Evolutionary conservation across 2,113 vertebrate genomes (phyloP), one percentile per base, ranked within the genome.

Genomic region (Microtus oregoni): DNA sequence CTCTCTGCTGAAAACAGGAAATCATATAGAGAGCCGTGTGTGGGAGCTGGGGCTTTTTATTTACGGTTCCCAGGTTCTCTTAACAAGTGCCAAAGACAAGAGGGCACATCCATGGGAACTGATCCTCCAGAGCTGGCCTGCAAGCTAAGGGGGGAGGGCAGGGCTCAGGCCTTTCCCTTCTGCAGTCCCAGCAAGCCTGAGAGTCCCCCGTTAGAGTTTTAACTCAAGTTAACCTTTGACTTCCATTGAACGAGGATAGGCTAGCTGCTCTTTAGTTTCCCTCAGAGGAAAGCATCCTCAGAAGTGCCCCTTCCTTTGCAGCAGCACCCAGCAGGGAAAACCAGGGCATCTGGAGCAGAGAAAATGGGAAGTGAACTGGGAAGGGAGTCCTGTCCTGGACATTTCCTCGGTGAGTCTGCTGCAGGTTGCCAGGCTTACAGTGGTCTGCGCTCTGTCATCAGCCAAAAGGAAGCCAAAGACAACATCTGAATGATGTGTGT

Each of bases 41-140:
- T 81, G 97, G 89, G 96, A 96, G 96, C 92, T 73, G 75, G 89
- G 89, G n/a, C 94, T 96, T 95, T 92, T 97, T 76, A 94, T 96
- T 94, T 96, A 97, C 47, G 4, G 72, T 83, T 94, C 94, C 94
- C 38, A 94, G 96, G 96, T 92, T 94, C 96, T 97, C 93, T 97
- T 90, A 97, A 93, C 47, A 10, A 83, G 44, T 96, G 97, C 96
- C 96, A 98, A 76, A 65, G 68, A 89, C 89, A 92, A 78, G 90
- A 90, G 86, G 68, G 90, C 75, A 95, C 89, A 94, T 89, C 89
- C 97, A 96, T 98, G 97, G 92, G 96, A 97, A 97, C 92, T 38
- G 55, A 52, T 79, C 91, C 92, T 75, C 47, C 35, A 35, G 73
- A 63, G 55, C 55, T 38, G n/a, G 81, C 47, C 81, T 58, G 12